Evolutionary conservation across 2,113 vertebrate species (phyloP), one percentile per base, ranked within the genome.

Genomic region (Etia nguti): DNA sequence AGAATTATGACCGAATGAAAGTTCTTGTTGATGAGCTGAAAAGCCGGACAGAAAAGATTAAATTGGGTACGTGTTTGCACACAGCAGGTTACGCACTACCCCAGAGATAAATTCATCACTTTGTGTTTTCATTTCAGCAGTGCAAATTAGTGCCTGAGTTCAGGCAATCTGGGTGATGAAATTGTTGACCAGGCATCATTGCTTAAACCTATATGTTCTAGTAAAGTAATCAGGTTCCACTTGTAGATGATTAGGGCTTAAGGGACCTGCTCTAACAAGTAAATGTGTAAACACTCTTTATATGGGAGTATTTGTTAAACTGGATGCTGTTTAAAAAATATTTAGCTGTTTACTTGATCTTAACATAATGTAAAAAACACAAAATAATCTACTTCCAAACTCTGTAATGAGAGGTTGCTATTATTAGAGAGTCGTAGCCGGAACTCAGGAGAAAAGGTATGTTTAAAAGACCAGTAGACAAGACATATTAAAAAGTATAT

Each of bases 1-100:
- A 99, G 95, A 99, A 99, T 90, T 98, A 98, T 92, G 97, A 99
- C 50, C 96, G 97, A 88, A 99, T 99, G 99, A 96, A 97, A 94
- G 96, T 91, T 3, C 93, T 99, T 81, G 97, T 99, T 65, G 94
- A 93, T 5, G 94, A 99, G 88, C 95, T 99, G 83, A 97, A 95
- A 82, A 94, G 95, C 36, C 95, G 96, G 68, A 95, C 97, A 18
- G 97, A 97, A 90, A 97, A 95, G 90, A 96, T 99, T 81, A 97
- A 92, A 90, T 92, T 97, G 52, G 99, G 99, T 99, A 93, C 92
- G 96, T 92, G 2, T 83, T 29, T 31, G 2, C 38, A 85, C 46
- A 22, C 60, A 26, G 29, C 3, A 2, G 34, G 73, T n/a, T 22
- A 55, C 2, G 1, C 20, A 38, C 38, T 22, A 5, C 11, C 10